These are phyloP conservation scores for Struthio camelus DNA, from an alignment of 2,113 vertebrate species.

Conservation along the genomic window DNA sequence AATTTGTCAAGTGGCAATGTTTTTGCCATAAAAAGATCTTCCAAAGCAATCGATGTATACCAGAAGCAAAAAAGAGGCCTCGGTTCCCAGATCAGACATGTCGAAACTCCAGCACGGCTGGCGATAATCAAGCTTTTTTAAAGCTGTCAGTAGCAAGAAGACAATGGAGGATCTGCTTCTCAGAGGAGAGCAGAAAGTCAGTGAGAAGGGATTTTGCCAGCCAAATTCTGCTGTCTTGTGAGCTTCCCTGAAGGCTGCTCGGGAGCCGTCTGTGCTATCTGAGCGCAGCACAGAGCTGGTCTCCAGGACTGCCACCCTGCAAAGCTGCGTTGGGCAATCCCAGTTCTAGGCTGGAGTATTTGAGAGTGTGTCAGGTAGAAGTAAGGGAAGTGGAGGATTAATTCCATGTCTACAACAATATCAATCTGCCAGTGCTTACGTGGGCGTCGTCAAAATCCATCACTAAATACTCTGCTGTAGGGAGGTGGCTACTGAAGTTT, in stretches of 20 bases:
- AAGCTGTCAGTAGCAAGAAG: no score
- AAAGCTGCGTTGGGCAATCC: accelerated
- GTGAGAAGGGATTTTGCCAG: background rate
- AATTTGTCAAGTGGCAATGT: background rate
- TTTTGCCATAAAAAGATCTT: background rate
- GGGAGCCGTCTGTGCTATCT: no score
- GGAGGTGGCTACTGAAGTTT: background rate
- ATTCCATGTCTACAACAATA: background rate
- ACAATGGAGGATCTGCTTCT: no score
- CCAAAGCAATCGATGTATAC: background rate
- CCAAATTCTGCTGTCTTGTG: background rate
- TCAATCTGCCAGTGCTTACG: background rate
- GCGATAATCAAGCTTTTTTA: no score
- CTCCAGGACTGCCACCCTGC: background rate
- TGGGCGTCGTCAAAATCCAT: background rate
- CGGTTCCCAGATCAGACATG: no score
- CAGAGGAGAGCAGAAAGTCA: background rate
- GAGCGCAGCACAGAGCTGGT: background rate
- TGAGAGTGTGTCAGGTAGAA: background rate
- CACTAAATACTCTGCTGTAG: background rate
- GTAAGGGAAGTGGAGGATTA: background rate
- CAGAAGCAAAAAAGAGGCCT: background rate
- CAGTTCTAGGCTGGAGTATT: background rate
- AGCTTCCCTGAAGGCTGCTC: background rate
- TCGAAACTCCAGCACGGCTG: no score